Base-by-base conservation (phyloP, 2,888 invertebrate species). In the Tubiluchus corallicola region DNA sequence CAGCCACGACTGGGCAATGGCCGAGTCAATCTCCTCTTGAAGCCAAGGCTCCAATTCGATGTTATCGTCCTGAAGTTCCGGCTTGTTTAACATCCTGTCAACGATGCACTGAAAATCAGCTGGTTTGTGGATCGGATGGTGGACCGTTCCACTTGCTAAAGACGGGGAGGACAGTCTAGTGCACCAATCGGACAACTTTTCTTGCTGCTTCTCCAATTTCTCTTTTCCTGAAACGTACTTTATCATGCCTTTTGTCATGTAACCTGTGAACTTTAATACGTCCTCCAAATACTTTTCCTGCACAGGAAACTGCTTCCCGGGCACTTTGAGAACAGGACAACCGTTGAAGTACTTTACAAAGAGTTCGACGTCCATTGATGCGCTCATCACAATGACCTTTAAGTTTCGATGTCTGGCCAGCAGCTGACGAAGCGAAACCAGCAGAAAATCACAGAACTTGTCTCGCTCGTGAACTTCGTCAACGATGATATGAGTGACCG, bases 381-480 rank as follows among this genome's bases (percentile, higher is more conserved):
- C 94, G 2, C 92, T 92, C 92, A 96, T 94, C 39, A 96, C 72
- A 40, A 96, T 72, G 0, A 94, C 64, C 56, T 78, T 79, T 17
- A 92, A 68, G 47, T 80, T 72, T 50, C 75, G 74, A 58, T 74
- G 76, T 41, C 74, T 70, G 1, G 72, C 67, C 38, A 88, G 61
- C 9, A 77, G 74, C 57, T 85, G 82, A 37, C 79, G 73, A 43
- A 94, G 66, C 3, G 82, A 79, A 47, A 88, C 81, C 47, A 96
- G 67, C 38, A 94, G 71, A 64, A 94, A 92, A 66, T 96, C 96
- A 42, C 83, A 81, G 60, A 84, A 79, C 57, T 82, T 75, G 64
- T 92, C 90, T 0, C 94, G 73, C 62, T 94, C 94, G 64, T 96
- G 96, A 20, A 94, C 79, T 66, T 96, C 96, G 64, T 96, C 96